phyloP scores from a whole-genome alignment of 2,888 invertebrate genomes.

The Dryobotodes eremita region DNA sequence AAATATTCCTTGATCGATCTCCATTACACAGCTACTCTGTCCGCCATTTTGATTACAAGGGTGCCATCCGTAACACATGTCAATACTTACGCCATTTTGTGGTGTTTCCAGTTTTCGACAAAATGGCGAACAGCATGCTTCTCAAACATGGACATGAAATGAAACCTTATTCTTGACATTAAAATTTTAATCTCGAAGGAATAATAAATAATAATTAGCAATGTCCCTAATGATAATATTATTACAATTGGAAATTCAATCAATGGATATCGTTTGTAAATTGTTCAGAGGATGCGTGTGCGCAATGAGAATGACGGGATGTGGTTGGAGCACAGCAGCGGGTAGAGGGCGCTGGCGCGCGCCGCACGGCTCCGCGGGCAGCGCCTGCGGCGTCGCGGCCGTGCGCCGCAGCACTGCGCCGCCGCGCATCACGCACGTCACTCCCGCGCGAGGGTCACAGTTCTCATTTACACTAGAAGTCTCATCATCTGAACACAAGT shows the following conservation, averaged over 20 bases:
- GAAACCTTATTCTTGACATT: constrained; percentile 75
- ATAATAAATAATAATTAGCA: constrained; percentile 85
- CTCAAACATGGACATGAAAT: constrained; percentile 70
- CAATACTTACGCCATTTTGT: constrained; percentile 53
- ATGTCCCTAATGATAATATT: constrained; percentile 79
- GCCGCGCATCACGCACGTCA: constrained; percentile 85
- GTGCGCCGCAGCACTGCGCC: constrained; percentile 84
- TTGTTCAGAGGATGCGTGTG: constrained; percentile 87
- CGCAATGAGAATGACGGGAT: constrained; percentile 86
- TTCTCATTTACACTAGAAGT: constrained; percentile 84
- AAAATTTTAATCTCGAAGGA: constrained; percentile 81
- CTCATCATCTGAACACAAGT: constrained; percentile 93
- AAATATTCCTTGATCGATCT: constrained; percentile 19
- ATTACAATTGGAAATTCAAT: constrained; percentile 81
- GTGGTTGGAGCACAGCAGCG: constrained; percentile 83
- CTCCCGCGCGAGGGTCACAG: constrained; percentile 85
- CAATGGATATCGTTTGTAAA: constrained; percentile 88
- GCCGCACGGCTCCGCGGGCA: constrained; percentile 86
- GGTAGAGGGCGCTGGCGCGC: constrained; percentile 84
- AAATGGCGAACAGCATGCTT: constrained; percentile 50
- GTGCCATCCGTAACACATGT: background rate
- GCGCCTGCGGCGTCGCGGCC: constrained; percentile 83
- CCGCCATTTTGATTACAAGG: constrained; percentile 27
- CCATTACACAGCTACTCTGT: background rate
- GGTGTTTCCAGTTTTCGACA: constrained; percentile 25